Base-by-base conservation (phyloP, 2,113 vertebrate genomes). In the Callipepla squamata region DNA sequence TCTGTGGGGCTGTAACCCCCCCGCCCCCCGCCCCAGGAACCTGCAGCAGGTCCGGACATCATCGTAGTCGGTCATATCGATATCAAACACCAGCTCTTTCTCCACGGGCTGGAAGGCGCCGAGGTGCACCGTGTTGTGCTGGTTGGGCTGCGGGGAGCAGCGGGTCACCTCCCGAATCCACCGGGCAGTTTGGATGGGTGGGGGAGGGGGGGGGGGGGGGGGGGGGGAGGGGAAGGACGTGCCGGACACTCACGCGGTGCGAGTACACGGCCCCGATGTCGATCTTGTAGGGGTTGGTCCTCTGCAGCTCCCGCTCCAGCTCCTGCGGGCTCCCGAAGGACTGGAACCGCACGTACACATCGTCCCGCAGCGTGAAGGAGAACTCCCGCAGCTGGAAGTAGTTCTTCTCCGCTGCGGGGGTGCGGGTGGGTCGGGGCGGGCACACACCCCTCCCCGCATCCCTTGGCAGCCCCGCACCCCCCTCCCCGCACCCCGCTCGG, bases 41-140 rank as follows among this genome's bases (percentile, higher is more conserved):
- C 99, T 99, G 98, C 99, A 99, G 85, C 99, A 99, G 70, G 95
- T 98, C 90, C 99, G 97, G 89, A 99, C 99, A 3, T 99, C 99
- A 0, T 99, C 98, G 10, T 99, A 99, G 96, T 99, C 99, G 0
- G 99, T 99, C 99, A 99, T 99, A 80, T 99, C 99, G 2, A 99
- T 99, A 96, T 99, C 99, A 87, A 99, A 99, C 28, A 99, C 99
- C 91, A 99, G 97, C 96, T 99, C 99, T 94, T 99, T 99, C 96
- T 99, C 99, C 93, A 98, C 98, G 1, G 99, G 98, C 93, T 99
- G 99, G 97, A 99, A 99, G 68, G 98, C 97, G 25, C 99, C 99
- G 13, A 98, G 97, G 87, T 98, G 99, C 88, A 99, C 98, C 0
- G 98, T 98, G 97, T 98, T 99, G 96, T 98, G 99, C 74, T 99